phyloP scores from a whole-genome alignment of 2,888 invertebrate species.

The Cerastoderma edule region DNA sequence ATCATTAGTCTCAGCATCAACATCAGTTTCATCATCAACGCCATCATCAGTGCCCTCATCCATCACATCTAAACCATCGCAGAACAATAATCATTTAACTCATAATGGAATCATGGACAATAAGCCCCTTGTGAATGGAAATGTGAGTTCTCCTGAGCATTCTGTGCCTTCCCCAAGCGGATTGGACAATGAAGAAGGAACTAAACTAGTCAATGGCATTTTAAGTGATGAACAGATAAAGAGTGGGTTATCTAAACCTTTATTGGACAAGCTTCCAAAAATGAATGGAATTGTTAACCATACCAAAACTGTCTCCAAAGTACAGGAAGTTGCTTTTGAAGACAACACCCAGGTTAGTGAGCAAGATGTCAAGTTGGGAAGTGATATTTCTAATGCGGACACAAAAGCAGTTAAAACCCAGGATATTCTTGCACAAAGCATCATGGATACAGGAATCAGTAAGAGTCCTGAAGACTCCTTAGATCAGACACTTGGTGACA shows the following conservation, averaged over 20 bases:
- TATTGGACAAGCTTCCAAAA: conserved; percentile 62
- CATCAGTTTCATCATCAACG: conserved; percentile 7
- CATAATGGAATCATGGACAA: conserved; percentile 59
- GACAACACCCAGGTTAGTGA: conserved; percentile 25
- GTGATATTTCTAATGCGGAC: conserved; percentile 7
- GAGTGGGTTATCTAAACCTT: conserved; percentile 37
- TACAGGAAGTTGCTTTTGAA: conserved; percentile 24
- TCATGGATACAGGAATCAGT: conserved; percentile 52
- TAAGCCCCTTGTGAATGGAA: conserved; percentile 59
- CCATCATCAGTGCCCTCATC: conserved; percentile 18
- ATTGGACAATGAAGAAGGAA: conserved; percentile 47
- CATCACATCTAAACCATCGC: conserved; percentile 35
- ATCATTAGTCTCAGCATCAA: conserved; percentile 18
- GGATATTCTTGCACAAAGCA: conserved; percentile 55
- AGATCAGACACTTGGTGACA: conserved; percentile 29
- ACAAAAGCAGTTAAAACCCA: conserved; percentile 35
- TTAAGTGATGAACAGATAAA: conserved; percentile 37
- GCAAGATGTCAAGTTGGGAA: conserved; percentile 28
- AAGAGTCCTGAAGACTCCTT: conserved; percentile 43
- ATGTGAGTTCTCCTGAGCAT: conserved; percentile 57
- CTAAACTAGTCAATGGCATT: conserved; percentile 58
- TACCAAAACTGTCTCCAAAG: conserved; percentile 50
- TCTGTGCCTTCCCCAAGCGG: conserved; percentile 58
- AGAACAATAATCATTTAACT: conserved; percentile 55
- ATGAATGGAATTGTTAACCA: conserved; percentile 75